A percentile compares a stretch with the other conserved stretches of the same genome.
Conservation (phyloP, 2,888 invertebrate species). For the Gerosis bhagava region DNA sequence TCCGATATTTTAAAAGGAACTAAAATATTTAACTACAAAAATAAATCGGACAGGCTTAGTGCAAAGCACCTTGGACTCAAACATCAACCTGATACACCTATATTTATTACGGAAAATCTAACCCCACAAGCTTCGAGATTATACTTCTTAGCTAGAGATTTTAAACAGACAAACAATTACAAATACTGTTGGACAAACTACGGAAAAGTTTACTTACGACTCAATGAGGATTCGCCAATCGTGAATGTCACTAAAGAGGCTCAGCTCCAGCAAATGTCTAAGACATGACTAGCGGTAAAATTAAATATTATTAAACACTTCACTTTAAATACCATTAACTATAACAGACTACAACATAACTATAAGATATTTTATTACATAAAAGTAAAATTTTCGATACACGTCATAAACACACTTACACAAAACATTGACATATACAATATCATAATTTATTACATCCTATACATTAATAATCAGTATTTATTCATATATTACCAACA, state of each 20-base stretch:
- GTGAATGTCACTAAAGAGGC: not conserved
- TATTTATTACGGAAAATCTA: too few species aligned
- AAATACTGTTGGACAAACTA: slow-evolving; percentile 14
- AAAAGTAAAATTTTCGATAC: too few species aligned
- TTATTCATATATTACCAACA: too few species aligned
- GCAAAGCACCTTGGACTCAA: slow-evolving; percentile 9
- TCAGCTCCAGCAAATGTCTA: not conserved
- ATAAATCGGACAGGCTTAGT: slow-evolving; percentile 6
- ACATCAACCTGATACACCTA: slow-evolving; percentile 5
- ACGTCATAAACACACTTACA: too few species aligned
- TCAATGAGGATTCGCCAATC: not conserved
- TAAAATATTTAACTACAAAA: slow-evolving; percentile 2
- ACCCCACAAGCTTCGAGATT: not conserved
- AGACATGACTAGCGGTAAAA: slow-evolving; percentile 1
- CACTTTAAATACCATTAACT: too few species aligned
- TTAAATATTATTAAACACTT: too few species aligned
- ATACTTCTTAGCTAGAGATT: not conserved
- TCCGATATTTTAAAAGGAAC: not conserved
- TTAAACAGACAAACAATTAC: not conserved
- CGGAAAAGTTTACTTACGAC: slow-evolving; percentile 1
- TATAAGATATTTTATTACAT: too few species aligned
- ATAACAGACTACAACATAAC: not conserved
- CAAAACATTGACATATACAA: too few species aligned
- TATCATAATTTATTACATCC: too few species aligned
- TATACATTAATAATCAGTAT: too few species aligned